phyloP scores from a whole-genome alignment of 2,888 invertebrate species.

The Leucophenga montana region DNA sequence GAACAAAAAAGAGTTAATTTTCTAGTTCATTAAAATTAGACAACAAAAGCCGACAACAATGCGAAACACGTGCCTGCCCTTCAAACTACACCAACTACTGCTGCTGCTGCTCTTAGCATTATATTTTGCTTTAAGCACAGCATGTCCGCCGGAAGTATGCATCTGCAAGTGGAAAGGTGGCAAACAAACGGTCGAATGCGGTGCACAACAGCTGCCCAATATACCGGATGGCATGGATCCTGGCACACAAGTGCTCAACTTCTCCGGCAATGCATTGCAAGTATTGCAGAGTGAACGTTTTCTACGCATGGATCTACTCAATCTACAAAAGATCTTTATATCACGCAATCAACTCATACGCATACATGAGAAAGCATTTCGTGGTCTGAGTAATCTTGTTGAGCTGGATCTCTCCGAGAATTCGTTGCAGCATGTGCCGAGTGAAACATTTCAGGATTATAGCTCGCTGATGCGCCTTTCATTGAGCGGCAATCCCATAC shows the following conservation, averaged over 20 bases:
- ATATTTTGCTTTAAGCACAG: conserved; percentile 26
- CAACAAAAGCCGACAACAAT: conserved; percentile 8
- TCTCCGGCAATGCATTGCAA: conserved; percentile 87
- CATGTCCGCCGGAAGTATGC: conserved; percentile 83
- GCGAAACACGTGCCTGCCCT: conserved; percentile 10
- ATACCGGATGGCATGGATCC: conserved; percentile 87
- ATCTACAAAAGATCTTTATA: conserved; percentile 90
- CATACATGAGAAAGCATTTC: conserved; percentile 86
- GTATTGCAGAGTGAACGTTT: conserved; percentile 86
- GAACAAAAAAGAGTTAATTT: neutral
- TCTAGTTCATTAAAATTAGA: conserved; percentile 11
- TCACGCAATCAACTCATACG: conserved; percentile 84
- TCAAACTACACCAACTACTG: neutral
- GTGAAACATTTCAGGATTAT: conserved; percentile 84
- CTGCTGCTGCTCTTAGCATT: conserved; percentile 26
- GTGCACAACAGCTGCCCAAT: conserved; percentile 82
- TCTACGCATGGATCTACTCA: conserved; percentile 83
- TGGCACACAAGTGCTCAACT: conserved; percentile 90
- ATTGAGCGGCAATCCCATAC: conserved; percentile 87
- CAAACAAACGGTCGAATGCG: conserved; percentile 92
- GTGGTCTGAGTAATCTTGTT: conserved; percentile 88
- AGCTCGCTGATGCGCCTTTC: conserved; percentile 87
- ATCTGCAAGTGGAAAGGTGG: conserved; percentile 94
- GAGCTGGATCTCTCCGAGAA: conserved; percentile 91
- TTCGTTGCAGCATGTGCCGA: conserved; percentile 83